Base-by-base conservation (phyloP, 2,888 invertebrate genomes). In the Drosophila lutescens region DNA sequence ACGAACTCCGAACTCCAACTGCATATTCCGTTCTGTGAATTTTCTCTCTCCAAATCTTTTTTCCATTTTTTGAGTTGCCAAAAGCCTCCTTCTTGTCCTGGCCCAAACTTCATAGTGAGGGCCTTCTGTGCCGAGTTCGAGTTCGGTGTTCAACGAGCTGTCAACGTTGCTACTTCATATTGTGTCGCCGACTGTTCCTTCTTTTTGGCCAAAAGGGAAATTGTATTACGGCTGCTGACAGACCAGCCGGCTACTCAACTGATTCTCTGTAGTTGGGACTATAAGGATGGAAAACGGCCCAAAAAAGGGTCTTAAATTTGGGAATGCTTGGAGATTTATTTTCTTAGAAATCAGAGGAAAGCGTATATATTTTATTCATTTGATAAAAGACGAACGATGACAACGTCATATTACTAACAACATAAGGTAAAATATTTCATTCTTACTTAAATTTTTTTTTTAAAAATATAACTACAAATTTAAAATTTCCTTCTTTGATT, bases 91-190 rank as follows among this genome's bases (percentile, higher is more conserved):
- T 68, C 63, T 76, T 70, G 78, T 58, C 47, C 66, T 53, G 41
- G 41, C 38, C 56, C 58, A 26, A 55, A 49, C 41, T 34, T 49
- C 30, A 20, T 41, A 41, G n/a, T n/a, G n/a, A n/a, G 54, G 20
- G 30, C 53, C 41, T 44, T 38, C 61, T 62, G 61, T 49, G 44
- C 75, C 4, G 26, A 15, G 15, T 47, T 30, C 30, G 26, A 15
- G 30, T 47, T 47, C 15, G 46, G 30, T 47, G 46, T 47, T 79
- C 79, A 76, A 54, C 69, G 63, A 65, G 74, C 86, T 70, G 73
- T 86, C 79, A 86, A 80, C 67, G 61, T 53, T 61, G 67, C 72
- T 65, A 75, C 75, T 62, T 61, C 63, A 75, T 65, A 68, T 67
- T 62, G 50, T 54, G 73, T 23, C 20, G 54, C 36, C 26, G 26